phyloP scores from a whole-genome alignment of 2,888 invertebrate genomes.

The Meghimatium bilineatum region DNA sequence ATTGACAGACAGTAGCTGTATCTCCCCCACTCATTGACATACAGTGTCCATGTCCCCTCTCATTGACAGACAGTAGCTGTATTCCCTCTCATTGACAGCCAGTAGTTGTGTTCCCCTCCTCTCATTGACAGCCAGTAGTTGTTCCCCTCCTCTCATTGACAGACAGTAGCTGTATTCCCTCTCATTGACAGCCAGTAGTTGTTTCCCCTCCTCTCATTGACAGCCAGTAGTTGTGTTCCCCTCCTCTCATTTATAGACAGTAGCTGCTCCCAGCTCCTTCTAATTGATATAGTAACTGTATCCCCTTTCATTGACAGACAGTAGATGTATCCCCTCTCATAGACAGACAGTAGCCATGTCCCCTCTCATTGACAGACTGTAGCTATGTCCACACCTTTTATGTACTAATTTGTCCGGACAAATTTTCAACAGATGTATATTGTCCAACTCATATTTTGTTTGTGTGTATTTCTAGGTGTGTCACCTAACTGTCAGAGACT shows the following conservation, averaged over 20 bases:
- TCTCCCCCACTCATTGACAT: neutral
- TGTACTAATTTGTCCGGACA: too few relatives aligned
- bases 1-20: neutral
- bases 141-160: neutral
- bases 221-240: neutral
- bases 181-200: neutral
- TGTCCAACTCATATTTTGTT: neutral
- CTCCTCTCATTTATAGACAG: neutral
- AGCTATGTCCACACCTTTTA: neutral
- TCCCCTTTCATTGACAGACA: too few relatives aligned
- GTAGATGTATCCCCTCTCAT: too few relatives aligned
- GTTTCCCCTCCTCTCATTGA: neutral
- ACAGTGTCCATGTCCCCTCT: neutral
- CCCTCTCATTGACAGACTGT: neutral
- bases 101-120: neutral
- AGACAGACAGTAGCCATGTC: too few relatives aligned
- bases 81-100: neutral
- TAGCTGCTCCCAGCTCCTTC: neutral
- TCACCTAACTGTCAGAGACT: conserved; percentile 92
- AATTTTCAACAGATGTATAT: too few relatives aligned
- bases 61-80: too few relatives aligned
- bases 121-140: neutral
- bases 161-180: neutral
- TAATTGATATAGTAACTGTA: neutral
- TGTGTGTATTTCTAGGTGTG: conserved; percentile 77